Conservation (phyloP, 2,888 invertebrate species). For the Pyrocoelia pectoralis region DNA sequence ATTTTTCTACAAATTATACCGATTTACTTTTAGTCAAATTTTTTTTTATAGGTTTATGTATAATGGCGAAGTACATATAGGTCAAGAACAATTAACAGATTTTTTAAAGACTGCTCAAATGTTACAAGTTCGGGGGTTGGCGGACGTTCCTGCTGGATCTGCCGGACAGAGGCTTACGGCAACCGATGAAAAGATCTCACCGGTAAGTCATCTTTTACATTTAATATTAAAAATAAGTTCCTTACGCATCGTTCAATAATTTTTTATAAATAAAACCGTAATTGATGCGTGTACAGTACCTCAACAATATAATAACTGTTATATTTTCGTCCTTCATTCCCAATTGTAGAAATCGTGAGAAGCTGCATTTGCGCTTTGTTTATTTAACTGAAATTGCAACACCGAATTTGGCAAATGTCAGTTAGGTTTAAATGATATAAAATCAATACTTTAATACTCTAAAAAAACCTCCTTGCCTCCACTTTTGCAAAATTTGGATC, state of each 20-base stretch:
- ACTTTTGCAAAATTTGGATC: neutral
- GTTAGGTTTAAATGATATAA: no score
- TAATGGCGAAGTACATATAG: conserved; percentile 90
- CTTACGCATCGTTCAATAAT: conserved; percentile 7
- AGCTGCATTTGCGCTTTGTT: no score
- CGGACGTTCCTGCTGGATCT: conserved; percentile 73
- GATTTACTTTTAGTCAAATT: neutral
- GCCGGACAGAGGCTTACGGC: conserved; percentile 57
- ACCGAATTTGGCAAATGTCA: no score
- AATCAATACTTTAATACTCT: no score
- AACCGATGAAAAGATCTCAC: conserved; percentile 71
- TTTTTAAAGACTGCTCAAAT: conserved; percentile 88
- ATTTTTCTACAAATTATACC: neutral
- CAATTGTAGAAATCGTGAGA: no score
- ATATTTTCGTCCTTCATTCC: no score
- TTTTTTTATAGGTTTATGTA: conserved; percentile 78
- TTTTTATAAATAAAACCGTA: conserved; percentile 8
- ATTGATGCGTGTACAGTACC: no score
- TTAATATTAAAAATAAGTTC: conserved; percentile 8
- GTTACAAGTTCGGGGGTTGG: conserved; percentile 85
- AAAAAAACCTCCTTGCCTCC: no score
- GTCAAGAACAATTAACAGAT: conserved; percentile 85
- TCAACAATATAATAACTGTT: no score
- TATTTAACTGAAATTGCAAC: no score
- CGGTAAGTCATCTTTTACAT: conserved; percentile 63